Conservation (phyloP, 2,797 vertebrate genomes). For the Sandelia bainsii region DNA sequence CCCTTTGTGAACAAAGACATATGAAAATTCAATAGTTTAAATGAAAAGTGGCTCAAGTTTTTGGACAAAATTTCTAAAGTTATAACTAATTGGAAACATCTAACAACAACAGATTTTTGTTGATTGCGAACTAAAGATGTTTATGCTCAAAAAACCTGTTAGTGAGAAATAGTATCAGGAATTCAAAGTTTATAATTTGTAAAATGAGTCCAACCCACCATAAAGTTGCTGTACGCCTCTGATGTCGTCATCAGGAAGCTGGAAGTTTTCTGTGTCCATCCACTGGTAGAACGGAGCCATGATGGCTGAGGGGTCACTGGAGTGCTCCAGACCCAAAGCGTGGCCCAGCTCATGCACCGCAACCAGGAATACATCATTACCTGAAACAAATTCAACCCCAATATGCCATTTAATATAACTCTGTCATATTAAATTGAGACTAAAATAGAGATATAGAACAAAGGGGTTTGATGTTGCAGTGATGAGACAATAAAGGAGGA, state of each 20-base stretch:
- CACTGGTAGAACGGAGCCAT: conserved; percentile 97
- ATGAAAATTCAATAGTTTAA: neutral
- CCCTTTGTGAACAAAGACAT: conserved; percentile 60
- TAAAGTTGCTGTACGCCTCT: conserved; percentile 93
- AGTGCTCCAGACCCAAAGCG: conserved; percentile 92
- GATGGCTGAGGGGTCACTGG: conserved; percentile 92
- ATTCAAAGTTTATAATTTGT: neutral
- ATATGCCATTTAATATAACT: neutral
- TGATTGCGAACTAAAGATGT: neutral
- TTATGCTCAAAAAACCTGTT: neutral
- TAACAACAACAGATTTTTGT: neutral
- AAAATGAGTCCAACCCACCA: conserved; percentile 70
- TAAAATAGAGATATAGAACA: neutral
- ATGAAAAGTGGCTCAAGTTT: neutral
- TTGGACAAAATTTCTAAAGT: no score
- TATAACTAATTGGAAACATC: neutral
- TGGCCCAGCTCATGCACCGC: conserved; percentile 94
- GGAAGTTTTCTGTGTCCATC: conserved; percentile 94
- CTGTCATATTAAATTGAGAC: neutral
- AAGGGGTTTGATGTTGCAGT: neutral
- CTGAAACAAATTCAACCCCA: conserved; percentile 71
- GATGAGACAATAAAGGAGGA: neutral
- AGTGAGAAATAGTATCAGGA: neutral
- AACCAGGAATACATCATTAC: conserved; percentile 93
- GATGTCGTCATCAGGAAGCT: conserved; percentile 91